These are phyloP conservation scores for Sitophilus oryzae DNA, from an alignment of 1,140 invertebrate genomes.

Conservation along the genomic window DNA sequence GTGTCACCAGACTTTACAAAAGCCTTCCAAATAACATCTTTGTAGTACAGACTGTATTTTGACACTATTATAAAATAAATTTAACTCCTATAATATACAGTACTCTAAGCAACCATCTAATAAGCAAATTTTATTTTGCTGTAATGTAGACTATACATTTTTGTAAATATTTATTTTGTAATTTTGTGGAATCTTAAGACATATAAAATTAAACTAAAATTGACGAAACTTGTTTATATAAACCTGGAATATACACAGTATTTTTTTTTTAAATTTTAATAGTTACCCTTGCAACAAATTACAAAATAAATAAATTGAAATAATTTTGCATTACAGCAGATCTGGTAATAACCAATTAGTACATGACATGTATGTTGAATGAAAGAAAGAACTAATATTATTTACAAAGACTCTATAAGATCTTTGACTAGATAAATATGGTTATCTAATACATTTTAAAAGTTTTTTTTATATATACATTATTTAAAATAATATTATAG, in stretches of 20 bases:
- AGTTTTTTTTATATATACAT: not conserved
- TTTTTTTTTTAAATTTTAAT: not conserved
- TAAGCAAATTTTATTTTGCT: not conserved
- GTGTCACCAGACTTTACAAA: not conserved
- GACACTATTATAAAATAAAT: not conserved
- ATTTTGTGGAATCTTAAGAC: no score
- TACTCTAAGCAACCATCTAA: not conserved
- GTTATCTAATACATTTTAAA: not conserved
- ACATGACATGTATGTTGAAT: no score
- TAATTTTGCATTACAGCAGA: not conserved
- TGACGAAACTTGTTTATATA: not conserved
- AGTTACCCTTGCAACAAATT: not conserved
- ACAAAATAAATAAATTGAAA: not conserved
- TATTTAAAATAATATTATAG: not conserved
- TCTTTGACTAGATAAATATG: not conserved
- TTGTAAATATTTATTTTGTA: not conserved
- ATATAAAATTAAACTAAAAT: not conserved
- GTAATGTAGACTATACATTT: not conserved
- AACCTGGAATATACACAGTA: not conserved
- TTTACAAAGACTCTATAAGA: not conserved
- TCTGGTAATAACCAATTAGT: not conserved
- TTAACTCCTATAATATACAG: not conserved
- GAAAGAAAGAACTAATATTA: not conserved
- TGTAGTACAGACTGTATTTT: not conserved
- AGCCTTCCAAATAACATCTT: not conserved